Evolutionary conservation across 2,797 vertebrate species (phyloP).

Genomic region (Cetoscarus ocellatus): DNA sequence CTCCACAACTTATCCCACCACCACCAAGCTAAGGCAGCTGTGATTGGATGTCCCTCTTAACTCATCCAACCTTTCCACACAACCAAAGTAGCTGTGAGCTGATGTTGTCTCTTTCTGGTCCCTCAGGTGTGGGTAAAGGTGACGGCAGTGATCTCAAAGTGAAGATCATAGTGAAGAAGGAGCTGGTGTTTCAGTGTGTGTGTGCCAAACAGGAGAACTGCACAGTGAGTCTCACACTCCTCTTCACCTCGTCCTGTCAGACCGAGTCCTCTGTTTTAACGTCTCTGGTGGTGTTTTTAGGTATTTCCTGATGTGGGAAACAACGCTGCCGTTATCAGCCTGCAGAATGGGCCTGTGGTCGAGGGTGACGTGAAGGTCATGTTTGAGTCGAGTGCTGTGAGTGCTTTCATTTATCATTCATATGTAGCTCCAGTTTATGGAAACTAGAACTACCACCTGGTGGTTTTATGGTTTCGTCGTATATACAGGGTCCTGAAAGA

Average conservation of each 20-base stretch:
- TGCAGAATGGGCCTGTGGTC: conserved; percentile 88
- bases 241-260: background rate
- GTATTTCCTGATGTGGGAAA: conserved; percentile 89
- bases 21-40: too few relatives aligned
- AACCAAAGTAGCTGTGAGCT: too few relatives aligned
- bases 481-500: too few relatives aligned
- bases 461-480: too few relatives aligned
- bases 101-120: background rate
- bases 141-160: conserved; percentile 91
- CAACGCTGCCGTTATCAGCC: conserved; percentile 87
- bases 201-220: conserved; percentile 90
- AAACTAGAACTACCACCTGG: too few relatives aligned
- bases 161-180: conserved; percentile 86
- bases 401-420: conserved; percentile 60
- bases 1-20: too few relatives aligned
- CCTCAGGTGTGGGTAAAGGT: conserved; percentile 91
- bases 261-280: too few relatives aligned
- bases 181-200: conserved; percentile 86
- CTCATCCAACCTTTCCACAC: too few relatives aligned
- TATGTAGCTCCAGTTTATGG: too few relatives aligned
- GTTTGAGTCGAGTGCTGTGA: conserved; percentile 92
- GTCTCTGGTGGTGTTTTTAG: conserved; percentile 67
- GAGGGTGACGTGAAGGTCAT: conserved; percentile 93
- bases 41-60: too few relatives aligned
- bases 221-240: conserved; percentile 80